Conservation (phyloP, 2,113 vertebrate species). For the Grammomys dolichurus region DNA sequence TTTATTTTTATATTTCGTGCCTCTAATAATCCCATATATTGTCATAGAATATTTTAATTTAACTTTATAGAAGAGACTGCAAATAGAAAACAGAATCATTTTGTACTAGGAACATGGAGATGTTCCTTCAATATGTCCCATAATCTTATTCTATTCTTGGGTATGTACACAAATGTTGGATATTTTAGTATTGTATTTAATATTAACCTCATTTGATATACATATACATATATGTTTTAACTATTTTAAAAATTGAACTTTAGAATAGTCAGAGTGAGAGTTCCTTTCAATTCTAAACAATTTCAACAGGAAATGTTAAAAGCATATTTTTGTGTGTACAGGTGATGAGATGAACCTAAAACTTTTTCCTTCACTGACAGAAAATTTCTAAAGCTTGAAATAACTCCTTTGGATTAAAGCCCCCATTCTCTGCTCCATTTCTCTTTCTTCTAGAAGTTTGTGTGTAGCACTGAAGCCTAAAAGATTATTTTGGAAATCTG, state of each 20-base stretch:
- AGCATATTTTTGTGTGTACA: background rate
- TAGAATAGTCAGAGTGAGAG: background rate
- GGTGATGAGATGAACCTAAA: conserved; percentile 36
- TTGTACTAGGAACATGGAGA: background rate
- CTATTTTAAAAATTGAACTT: conserved; percentile 26
- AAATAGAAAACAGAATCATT: background rate
- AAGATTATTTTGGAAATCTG: conserved; percentile 44
- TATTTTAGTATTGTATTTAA: conserved; percentile 44
- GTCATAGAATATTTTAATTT: background rate
- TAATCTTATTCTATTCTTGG: background rate
- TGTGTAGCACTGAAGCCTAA: background rate
- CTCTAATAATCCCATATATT: conserved; percentile 2
- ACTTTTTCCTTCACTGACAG: background rate
- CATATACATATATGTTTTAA: background rate
- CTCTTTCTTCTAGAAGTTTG: conserved; percentile 1
- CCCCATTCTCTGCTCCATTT: background rate
- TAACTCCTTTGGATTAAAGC: conserved; percentile 49
- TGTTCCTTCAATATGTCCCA: background rate
- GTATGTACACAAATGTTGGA: background rate
- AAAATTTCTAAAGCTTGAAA: background rate
- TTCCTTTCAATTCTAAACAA: background rate
- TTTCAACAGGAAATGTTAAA: background rate
- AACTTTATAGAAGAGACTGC: background rate
- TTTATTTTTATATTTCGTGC: conserved; percentile 9
- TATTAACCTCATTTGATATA: background rate